Evolutionary conservation across 2,113 vertebrate species (phyloP).

Genomic region (Diadophis punctatus): DNA sequence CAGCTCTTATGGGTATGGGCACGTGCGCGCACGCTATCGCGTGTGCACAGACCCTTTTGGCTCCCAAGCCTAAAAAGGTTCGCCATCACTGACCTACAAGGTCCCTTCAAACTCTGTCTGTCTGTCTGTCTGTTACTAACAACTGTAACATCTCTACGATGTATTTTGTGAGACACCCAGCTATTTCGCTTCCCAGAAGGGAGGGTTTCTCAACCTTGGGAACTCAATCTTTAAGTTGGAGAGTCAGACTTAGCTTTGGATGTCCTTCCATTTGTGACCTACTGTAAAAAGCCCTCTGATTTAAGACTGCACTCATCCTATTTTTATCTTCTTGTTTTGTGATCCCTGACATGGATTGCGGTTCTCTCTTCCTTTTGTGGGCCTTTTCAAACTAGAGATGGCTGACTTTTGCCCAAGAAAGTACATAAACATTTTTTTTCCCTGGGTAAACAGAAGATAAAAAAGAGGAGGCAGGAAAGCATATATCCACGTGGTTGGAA

Average conservation of each 20-base stretch:
- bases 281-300: conserved; percentile 23
- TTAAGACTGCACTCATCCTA: conserved; percentile 17
- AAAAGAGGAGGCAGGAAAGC: background rate
- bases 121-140: too few species aligned
- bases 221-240: accelerated
- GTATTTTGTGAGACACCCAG: background rate
- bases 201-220: accelerated
- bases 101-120: too few species aligned
- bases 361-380: background rate
- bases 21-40: too few species aligned
- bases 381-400: background rate
- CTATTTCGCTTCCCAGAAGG: background rate
- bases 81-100: too few species aligned
- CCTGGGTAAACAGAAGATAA: background rate
- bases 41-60: too few species aligned
- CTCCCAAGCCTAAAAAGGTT: too few species aligned
- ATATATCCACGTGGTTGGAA: background rate
- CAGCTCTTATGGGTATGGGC: too few species aligned
- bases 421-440: conserved; percentile 2
- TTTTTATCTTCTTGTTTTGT: conserved; percentile 34
- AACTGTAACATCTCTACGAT: background rate
- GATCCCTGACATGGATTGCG: background rate
- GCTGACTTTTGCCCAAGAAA: conserved; percentile 12
- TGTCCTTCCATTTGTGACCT: background rate
- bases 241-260: background rate